phyloP scores from a whole-genome alignment of 2,888 invertebrate genomes.

The Epistrophe grossulariae region DNA sequence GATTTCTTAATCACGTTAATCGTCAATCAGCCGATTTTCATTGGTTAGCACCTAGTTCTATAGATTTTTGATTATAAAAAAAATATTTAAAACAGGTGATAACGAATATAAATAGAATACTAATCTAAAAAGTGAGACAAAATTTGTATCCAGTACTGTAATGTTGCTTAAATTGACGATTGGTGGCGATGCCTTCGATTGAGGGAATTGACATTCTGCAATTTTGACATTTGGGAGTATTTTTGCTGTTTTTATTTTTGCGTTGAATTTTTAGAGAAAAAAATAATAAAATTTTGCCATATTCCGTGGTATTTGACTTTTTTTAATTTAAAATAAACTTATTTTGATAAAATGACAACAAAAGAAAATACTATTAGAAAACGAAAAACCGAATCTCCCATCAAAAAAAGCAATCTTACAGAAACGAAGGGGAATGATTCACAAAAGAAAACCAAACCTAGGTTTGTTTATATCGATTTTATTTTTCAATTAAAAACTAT shows the following conservation, averaged over 20 bases:
- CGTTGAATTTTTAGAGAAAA: background rate
- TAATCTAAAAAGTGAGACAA: background rate
- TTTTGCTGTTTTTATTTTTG: background rate
- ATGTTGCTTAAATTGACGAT: background rate
- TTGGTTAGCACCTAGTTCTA: too few species aligned
- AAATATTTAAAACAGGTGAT: too few species aligned
- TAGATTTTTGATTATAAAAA: too few species aligned
- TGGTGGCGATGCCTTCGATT: background rate
- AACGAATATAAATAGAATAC: too few species aligned
- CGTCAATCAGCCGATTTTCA: too few species aligned
- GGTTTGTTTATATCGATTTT: constrained; percentile 64
- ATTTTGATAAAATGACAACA: constrained; percentile 34
- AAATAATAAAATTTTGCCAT: background rate
- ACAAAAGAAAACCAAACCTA: constrained; percentile 49
- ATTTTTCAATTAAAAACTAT: background rate
- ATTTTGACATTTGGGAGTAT: background rate
- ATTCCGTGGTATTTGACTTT: background rate
- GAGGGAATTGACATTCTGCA: background rate
- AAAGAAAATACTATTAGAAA: constrained; percentile 51
- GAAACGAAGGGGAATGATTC: background rate
- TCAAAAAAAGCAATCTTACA: background rate
- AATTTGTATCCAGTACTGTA: background rate
- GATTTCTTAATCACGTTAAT: too few species aligned
- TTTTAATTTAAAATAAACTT: background rate
- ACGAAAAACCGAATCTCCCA: constrained; percentile 42